A percentile compares a stretch with the other conserved stretches of the same genome.
These are phyloP conservation scores for Stomatorhinus ivindoensis DNA, from an alignment of 2,113 vertebrate genomes.

Conservation along the genomic window DNA sequence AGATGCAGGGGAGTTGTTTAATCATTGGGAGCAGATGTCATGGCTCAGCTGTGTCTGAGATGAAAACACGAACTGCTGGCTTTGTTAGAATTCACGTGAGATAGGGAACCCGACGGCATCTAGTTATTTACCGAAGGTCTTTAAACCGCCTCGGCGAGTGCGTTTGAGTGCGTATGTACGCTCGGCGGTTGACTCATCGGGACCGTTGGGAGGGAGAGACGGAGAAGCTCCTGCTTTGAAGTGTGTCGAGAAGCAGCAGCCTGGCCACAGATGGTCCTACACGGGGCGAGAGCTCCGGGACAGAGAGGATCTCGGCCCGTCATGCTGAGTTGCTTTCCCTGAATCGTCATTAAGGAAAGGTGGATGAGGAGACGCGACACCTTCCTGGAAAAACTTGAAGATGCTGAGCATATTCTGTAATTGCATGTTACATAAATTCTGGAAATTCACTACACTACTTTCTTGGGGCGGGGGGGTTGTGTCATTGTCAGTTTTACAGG, in stretches of 20 bases:
- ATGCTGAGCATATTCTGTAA: background rate
- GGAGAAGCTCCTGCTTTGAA: background rate
- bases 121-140: background rate
- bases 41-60: background rate
- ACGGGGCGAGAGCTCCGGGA: background rate
- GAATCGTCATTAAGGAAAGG: background rate
- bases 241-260: background rate
- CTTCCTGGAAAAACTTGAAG: background rate
- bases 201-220: background rate
- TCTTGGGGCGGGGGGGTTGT: background rate
- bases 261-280: background rate
- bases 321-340: background rate
- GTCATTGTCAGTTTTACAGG: background rate
- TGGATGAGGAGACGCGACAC: background rate
- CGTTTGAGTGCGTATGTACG: background rate
- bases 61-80: background rate
- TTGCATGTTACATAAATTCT: background rate
- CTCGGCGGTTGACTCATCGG: background rate
- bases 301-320: background rate
- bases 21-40: background rate
- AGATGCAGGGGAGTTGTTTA: background rate
- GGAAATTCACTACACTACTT: background rate
- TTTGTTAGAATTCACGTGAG: background rate
- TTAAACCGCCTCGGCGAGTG: background rate
- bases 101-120: background rate